phyloP scores from a whole-genome alignment of 1,140 invertebrate genomes.

The Cecropterus lyciades region DNA sequence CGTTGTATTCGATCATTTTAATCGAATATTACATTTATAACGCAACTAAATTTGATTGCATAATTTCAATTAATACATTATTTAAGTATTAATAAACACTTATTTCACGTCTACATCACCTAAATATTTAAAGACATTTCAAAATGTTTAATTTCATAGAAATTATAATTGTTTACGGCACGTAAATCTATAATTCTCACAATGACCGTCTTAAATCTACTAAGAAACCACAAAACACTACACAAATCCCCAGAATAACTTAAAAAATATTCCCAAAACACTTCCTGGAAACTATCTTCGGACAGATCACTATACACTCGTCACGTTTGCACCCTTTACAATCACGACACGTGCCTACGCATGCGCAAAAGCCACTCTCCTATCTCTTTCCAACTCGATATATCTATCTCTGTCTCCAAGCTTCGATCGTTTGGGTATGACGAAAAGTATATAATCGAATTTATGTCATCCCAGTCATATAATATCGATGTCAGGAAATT shows the following conservation, averaged over 20 bases:
- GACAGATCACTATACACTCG: slow-evolving; percentile 46
- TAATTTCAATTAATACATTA: too few species aligned
- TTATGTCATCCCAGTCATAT: slow-evolving; percentile 60
- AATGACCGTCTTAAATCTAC: too few species aligned
- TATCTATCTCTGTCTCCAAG: slow-evolving; percentile 46
- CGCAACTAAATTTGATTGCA: too few species aligned
- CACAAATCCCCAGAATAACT: background rate
- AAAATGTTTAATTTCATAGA: too few species aligned
- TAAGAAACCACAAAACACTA: background rate
- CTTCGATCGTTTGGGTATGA: slow-evolving; percentile 81
- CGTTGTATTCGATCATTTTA: too few species aligned
- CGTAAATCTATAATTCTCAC: too few species aligned
- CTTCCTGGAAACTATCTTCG: slow-evolving; percentile 41
- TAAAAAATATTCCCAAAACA: background rate
- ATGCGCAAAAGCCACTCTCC: slow-evolving; percentile 52
- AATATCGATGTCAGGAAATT: slow-evolving; percentile 55
- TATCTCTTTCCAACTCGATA: slow-evolving; percentile 49
- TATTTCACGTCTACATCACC: too few species aligned
- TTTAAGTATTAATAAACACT: too few species aligned
- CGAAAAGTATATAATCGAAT: slow-evolving; percentile 83
- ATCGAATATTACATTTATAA: too few species aligned
- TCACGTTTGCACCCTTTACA: slow-evolving; percentile 41
- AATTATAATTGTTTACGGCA: too few species aligned
- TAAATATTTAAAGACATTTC: too few species aligned
- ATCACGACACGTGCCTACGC: slow-evolving; percentile 69